Evolutionary conservation across 2,888 invertebrate genomes (phyloP), one percentile per base, ranked within the genome.

Genomic region (Parochlus steinenii): DNA sequence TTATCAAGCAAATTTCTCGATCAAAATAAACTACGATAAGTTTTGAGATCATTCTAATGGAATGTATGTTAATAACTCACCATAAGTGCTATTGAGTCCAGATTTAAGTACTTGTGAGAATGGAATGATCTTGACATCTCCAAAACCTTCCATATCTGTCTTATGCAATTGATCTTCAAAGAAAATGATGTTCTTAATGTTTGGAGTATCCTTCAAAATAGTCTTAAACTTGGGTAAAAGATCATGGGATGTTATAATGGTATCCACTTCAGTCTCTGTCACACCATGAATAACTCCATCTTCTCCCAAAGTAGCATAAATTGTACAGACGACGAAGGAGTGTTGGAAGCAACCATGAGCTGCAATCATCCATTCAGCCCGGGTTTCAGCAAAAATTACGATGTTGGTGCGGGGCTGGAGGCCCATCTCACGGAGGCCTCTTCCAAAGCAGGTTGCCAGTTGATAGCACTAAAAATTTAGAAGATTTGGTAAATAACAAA

Each of bases 331-430:
- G 68, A 87, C 80, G 53, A 89, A 79, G 56, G 82, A 89, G 61
- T 83, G 85, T 55, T 86, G 87, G 64, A 98, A 92, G 59, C 92
- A 83, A 35, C 90, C 93, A 52, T 95, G 86, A 2, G 93, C 92
- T 1, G 90, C 82, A 32, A 95, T 66, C 76, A 97, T 81, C 98
- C 98, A 98, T 62, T 98, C 97, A 31, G 86, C 86, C 46, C 95
- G 68, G 0, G 97, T 98, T 63, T 98, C 98, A 0, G 95, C 92
- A 64, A 93, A 97, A 51, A 98, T 77, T 37, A 85, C 89, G 45
- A 97, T 68, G 56, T 82, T 85, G 41, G 71, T 62, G 7, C 68
- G 67, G 6, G 80, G 74, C 45, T 62, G 57, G 48, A 80, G 71
- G 18, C 89, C 90, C 23, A 86, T 59, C 48, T 74, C 76, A 25